phyloP scores from a whole-genome alignment of 2,797 vertebrate genomes.

The Setipinna tenuifilis region DNA sequence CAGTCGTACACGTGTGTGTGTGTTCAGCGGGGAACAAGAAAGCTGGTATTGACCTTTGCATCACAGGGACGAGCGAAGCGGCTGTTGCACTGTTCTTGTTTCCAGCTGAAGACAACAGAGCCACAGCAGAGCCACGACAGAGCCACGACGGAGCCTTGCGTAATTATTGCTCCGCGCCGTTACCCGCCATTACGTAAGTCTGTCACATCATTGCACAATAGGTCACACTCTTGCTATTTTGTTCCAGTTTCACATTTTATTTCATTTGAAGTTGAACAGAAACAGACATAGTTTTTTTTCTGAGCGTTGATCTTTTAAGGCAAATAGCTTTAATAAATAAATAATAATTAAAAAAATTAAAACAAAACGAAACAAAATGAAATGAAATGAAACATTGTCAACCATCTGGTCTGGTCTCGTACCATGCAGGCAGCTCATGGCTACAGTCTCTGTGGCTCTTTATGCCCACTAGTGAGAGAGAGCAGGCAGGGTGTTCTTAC shows the following conservation, averaged over 20 bases:
- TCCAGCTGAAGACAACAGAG: not conserved
- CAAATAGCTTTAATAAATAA: constrained; percentile 10
- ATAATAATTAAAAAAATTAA: constrained; percentile 8
- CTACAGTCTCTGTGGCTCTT: constrained; percentile 65
- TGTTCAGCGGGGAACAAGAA: not conserved
- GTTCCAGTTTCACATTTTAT: not conserved
- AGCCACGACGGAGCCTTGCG: no score
- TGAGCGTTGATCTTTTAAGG: not conserved
- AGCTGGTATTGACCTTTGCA: no score
- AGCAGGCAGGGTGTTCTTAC: constrained; percentile 57
- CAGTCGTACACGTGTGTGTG: no score
- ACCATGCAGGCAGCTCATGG: constrained; percentile 50
- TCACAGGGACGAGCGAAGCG: not conserved
- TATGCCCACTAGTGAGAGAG: constrained; percentile 67
- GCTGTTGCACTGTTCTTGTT: not conserved
- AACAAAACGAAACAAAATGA: constrained; percentile 14
- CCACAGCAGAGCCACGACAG: no score
- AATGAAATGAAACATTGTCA: constrained; percentile 59
- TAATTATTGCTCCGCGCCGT: not conserved
- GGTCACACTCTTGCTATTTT: not conserved
- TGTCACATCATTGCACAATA: not conserved
- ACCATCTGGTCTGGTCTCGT: constrained; percentile 39
- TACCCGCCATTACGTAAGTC: not conserved
- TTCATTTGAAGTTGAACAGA: not conserved
- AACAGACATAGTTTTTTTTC: not conserved